These are phyloP conservation scores for Calameuta filiformis DNA, from an alignment of 2,888 invertebrate genomes.

Conservation along the genomic window DNA sequence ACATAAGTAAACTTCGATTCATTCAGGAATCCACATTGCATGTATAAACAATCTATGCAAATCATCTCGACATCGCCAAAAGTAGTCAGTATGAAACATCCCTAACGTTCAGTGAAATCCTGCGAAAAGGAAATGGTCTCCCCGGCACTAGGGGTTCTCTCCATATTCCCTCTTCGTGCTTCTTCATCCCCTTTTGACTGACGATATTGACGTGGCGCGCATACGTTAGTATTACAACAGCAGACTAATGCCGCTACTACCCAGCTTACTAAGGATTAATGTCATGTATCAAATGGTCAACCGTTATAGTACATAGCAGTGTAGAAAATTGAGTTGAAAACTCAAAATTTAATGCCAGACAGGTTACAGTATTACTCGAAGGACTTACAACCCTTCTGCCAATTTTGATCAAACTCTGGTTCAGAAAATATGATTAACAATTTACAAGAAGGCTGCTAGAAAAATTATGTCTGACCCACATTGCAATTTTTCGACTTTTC, in stretches of 20 bases:
- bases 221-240: slow-evolving; percentile 23
- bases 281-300: slow-evolving; percentile 50
- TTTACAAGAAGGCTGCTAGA: not conserved
- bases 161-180: slow-evolving; percentile 27
- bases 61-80: not conserved
- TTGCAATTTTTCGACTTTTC: not conserved
- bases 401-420: not conserved
- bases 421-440: not conserved
- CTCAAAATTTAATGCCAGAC: not conserved
- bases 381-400: not conserved
- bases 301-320: not conserved
- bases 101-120: slow-evolving; percentile 59
- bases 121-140: slow-evolving; percentile 57
- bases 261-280: slow-evolving; percentile 58
- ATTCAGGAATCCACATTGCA: not conserved
- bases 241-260: slow-evolving; percentile 44
- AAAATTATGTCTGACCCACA: not conserved
- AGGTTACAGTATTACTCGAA: not conserved
- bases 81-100: slow-evolving; percentile 47
- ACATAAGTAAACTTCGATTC: not conserved
- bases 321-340: not conserved
- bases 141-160: not conserved
- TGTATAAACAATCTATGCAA: not conserved
- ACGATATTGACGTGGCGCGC: slow-evolving; percentile 30
- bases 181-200: slow-evolving; percentile 37